Conservation (phyloP, 2,888 invertebrate species). For the Tenthredo amoena region DNA sequence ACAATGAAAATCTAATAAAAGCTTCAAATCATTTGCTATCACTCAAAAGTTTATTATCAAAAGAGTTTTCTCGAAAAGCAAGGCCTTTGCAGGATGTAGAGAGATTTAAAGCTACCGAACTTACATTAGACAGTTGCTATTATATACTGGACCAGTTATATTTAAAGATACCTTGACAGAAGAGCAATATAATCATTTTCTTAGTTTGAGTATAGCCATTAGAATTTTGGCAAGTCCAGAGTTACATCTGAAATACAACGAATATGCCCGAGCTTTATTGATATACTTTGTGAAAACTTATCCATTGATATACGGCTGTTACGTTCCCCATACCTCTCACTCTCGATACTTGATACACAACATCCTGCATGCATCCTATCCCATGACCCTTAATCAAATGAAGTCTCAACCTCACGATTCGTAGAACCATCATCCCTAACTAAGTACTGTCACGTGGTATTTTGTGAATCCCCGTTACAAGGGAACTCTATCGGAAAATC, state of each 20-base stretch:
- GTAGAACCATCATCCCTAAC: no score
- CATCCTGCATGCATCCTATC: no score
- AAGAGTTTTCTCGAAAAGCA: slow-evolving; percentile 9
- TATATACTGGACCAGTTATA: slow-evolving; percentile 57
- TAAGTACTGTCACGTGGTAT: no score
- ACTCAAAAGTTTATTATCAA: background rate
- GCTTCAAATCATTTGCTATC: slow-evolving; percentile 15
- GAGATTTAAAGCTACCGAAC: slow-evolving; percentile 5
- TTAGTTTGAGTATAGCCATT: slow-evolving; percentile 58
- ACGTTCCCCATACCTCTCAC: no score
- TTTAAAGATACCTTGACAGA: slow-evolving; percentile 55
- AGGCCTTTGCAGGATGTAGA: slow-evolving; percentile 9
- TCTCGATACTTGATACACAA: no score
- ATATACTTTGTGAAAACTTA: slow-evolving; percentile 57
- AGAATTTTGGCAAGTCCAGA: slow-evolving; percentile 56
- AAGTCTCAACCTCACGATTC: no score
- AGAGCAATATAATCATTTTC: slow-evolving; percentile 58
- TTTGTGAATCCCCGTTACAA: no score
- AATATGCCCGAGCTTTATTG: slow-evolving; percentile 57
- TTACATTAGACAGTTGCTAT: slow-evolving; percentile 7
- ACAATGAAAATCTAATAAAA: background rate
- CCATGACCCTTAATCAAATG: no score
- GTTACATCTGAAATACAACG: slow-evolving; percentile 49
- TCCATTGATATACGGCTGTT: slow-evolving; percentile 56
- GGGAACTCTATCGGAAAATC: no score